Percentiles rank a stretch among this genome's conserved stretches.
phyloP scores from a whole-genome alignment of 2,888 invertebrate species.

The Cantharis rufa region DNA sequence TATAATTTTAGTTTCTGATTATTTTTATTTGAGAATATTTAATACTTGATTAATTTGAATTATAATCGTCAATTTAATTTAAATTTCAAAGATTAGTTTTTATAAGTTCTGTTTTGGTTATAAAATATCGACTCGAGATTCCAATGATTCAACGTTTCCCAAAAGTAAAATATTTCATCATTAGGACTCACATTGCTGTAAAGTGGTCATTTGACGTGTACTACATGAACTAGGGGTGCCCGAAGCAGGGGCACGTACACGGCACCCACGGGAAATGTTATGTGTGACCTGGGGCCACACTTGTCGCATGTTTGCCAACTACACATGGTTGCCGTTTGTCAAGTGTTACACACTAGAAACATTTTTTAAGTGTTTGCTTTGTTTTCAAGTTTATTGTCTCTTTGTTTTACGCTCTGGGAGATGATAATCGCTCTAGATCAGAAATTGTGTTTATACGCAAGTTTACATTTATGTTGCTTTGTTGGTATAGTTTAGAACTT shows the following conservation, averaged over 20 bases:
- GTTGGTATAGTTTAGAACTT: background rate
- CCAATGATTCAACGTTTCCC: conserved; percentile 59
- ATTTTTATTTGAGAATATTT: too few species aligned
- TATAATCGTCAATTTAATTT: background rate
- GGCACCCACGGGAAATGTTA: conserved; percentile 36
- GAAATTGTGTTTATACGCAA: conserved; percentile 34
- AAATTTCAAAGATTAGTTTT: background rate
- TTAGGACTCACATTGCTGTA: conserved; percentile 57
- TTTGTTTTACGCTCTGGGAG: conserved; percentile 42
- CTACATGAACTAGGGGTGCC: conserved; percentile 42
- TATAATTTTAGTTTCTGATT: too few species aligned
- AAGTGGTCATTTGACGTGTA: conserved; percentile 61
- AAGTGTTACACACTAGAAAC: conserved; percentile 49
- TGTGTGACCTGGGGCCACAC: conserved; percentile 44
- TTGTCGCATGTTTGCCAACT: conserved; percentile 41
- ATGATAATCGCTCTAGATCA: conserved; percentile 45
- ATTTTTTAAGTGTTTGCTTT: conserved; percentile 49
- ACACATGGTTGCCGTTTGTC: conserved; percentile 49
- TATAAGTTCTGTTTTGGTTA: background rate
- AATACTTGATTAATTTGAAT: background rate
- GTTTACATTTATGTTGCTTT: conserved; percentile 16
- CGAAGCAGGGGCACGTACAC: conserved; percentile 29
- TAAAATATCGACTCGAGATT: conserved; percentile 33
- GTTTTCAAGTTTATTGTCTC: conserved; percentile 36
- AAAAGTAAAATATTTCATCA: conserved; percentile 59